These are phyloP conservation scores for Peromyscus aztecus DNA, from an alignment of 2,797 vertebrate genomes.

Conservation along the genomic window DNA sequence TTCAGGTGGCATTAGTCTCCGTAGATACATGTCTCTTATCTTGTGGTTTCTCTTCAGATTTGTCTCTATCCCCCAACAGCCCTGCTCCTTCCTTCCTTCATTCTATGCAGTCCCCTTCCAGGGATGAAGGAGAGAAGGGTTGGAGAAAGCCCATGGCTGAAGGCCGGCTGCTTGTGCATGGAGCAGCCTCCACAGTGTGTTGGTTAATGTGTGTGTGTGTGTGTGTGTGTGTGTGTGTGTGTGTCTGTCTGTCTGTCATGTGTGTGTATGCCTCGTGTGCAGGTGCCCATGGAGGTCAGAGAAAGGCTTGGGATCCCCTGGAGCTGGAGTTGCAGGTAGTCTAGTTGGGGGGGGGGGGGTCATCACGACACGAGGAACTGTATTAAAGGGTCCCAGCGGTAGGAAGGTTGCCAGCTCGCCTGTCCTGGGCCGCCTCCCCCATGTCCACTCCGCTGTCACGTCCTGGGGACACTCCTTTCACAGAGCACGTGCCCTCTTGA, in stretches of 20 bases:
- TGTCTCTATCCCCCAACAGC: background rate
- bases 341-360: background rate
- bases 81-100: background rate
- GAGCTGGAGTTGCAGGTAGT: background rate
- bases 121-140: background rate
- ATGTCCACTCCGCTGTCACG: background rate
- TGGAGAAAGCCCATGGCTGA: background rate
- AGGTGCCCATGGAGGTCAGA: no score
- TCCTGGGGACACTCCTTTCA: background rate
- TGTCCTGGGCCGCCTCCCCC: background rate
- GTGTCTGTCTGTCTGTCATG: no score
- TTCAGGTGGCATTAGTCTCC: background rate
- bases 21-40: background rate
- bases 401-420: background rate
- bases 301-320: no score
- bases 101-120: background rate
- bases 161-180: fast-evolving
- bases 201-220: background rate
- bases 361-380: background rate
- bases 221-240: no score
- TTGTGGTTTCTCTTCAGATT: background rate
- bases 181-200: background rate
- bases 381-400: background rate
- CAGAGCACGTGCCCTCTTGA: fast-evolving
- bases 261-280: no score